Conservation (phyloP, 1,140 invertebrate species). For the Papilio polyxenes region DNA sequence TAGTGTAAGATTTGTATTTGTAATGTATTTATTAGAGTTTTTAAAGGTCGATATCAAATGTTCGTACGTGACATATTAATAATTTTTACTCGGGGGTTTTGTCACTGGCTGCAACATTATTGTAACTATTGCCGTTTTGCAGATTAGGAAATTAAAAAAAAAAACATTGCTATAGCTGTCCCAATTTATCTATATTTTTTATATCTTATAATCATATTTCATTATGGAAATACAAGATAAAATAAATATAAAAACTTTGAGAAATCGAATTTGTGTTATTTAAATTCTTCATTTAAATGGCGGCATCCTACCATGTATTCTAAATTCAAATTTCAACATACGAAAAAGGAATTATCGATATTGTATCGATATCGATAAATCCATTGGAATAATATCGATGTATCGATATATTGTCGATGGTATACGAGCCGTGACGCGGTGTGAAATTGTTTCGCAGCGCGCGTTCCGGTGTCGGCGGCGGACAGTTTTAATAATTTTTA, state of each 20-base stretch:
- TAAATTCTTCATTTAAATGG: no score
- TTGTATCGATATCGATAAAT: conserved; percentile 7
- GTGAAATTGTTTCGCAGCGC: conserved; percentile 47
- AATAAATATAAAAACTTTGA: neutral
- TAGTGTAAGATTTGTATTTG: no score
- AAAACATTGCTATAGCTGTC: neutral
- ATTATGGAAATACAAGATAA: neutral
- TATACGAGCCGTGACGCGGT: conserved; percentile 27
- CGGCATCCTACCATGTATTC: no score
- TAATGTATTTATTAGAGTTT: no score
- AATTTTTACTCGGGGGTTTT: neutral
- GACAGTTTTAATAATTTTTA: conserved; percentile 43
- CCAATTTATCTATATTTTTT: neutral
- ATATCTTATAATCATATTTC: neutral
- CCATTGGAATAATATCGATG: neutral
- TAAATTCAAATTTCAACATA: neutral
- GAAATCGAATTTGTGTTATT: no score
- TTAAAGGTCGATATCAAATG: neutral
- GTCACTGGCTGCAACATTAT: conserved; percentile 21
- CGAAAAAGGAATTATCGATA: neutral
- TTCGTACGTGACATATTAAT: conserved; percentile 30
- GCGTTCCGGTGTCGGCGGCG: conserved; percentile 31
- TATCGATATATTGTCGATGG: conserved; percentile 22
- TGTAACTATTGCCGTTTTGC: conserved; percentile 22
- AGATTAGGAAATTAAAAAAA: conserved; percentile 28